Evolutionary conservation across 2,113 vertebrate species (phyloP), one percentile per base, ranked within the genome.

Genomic region (Laterallus jamaicensis): DNA sequence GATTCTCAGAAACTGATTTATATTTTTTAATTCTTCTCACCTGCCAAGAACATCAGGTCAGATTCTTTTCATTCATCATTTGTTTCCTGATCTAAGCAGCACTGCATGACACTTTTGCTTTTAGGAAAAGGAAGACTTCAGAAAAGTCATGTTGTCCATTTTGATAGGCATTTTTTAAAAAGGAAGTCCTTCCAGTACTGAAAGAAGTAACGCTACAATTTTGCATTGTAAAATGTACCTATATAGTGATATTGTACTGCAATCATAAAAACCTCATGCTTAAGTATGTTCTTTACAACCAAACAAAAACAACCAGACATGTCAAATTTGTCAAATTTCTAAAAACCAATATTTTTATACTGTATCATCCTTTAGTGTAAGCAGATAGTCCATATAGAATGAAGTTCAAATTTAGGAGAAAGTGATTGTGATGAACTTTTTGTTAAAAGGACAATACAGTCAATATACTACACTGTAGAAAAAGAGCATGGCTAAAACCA

Each of bases 21-120:
- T 62, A 39, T 39, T 67, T 86, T 86, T 71, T 71, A 86, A 71
- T 82, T 87, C 10, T 82, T 74, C 8, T 77, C 60, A 13, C 37
- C 66, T 94, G 40, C 20, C 40, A 78, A 91, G 11, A 15, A 88
- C n/a, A 31, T 74, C 82, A 82, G 82, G 26, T 87, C 82, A 95
- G 66, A 96, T 91, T 94, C n/a, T 86, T 92, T 77, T 50, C 6
- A 49, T 12, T 60, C 55, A 17, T 56, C 86, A 83, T 71, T 78
- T 84, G 19, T 90, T 96, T 97, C 80, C 78, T 92, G 47, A 93
- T 92, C 60, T 78, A 52, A 95, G 95, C 42, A 92, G 39, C 35
- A 69, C 25, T 78, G 70, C 3, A 90, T 6, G 19, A 71, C 5
- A 76, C 31, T 92, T 86, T 74, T 82, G 10, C 80, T 39, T 90